Evolutionary conservation across 1,140 invertebrate species (phyloP).

Genomic region (Campodea augens): DNA sequence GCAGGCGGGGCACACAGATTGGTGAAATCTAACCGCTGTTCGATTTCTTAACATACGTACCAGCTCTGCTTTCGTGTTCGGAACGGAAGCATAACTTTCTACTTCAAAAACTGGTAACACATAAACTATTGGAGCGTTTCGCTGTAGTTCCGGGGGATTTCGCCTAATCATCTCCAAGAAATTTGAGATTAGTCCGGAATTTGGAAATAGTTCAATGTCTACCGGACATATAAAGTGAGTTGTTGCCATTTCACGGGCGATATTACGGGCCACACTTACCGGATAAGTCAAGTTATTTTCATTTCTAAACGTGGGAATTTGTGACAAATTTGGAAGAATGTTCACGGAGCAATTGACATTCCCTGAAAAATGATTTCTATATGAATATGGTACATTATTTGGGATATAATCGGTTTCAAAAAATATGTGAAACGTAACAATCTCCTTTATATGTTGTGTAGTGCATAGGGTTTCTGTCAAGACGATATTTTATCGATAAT

Average conservation of each 20-base stretch:
- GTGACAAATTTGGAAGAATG: background rate
- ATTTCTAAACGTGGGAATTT: constrained; percentile 10
- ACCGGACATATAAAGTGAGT: constrained; percentile 24
- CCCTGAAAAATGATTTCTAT: background rate
- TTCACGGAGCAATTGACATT: background rate
- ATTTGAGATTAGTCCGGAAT: constrained; percentile 8
- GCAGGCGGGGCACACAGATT: constrained; percentile 23
- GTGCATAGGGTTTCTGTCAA: too few relatives aligned
- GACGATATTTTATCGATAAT: too few relatives aligned
- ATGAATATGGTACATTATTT: constrained; percentile 2
- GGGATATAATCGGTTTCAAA: constrained; percentile 19
- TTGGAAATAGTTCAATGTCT: constrained; percentile 22
- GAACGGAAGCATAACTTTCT: constrained; percentile 16
- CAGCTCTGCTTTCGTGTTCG: constrained; percentile 21
- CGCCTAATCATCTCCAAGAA: constrained; percentile 14
- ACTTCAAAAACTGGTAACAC: constrained; percentile 26
- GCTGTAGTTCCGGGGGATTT: constrained; percentile 9
- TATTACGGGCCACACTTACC: constrained; percentile 19
- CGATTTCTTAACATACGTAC: constrained; percentile 12
- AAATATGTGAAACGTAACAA: constrained; percentile 19
- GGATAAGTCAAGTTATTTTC: constrained; percentile 15
- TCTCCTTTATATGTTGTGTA: constrained; percentile 13
- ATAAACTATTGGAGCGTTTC: constrained; percentile 16
- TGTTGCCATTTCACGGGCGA: too few relatives aligned
- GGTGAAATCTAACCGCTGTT: constrained; percentile 24